Conservation (phyloP, 92 coral and sea anemone genomes). For the Micromussa lordhowensis region DNA sequence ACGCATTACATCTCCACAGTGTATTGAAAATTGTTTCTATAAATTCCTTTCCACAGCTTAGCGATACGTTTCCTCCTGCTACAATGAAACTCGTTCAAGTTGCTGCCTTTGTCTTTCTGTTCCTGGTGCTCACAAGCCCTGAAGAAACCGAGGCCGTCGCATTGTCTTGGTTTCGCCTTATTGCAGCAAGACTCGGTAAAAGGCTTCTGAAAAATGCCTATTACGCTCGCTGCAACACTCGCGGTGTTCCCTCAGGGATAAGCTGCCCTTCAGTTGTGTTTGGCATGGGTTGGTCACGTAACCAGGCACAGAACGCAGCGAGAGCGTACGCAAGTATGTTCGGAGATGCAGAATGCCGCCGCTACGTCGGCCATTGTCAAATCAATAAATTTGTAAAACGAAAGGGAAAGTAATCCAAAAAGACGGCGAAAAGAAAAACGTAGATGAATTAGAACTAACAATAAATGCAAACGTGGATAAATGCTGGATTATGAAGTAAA, state of each 20-base stretch:
- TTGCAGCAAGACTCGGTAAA: slow-evolving; percentile 12
- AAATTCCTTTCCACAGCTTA: neutral
- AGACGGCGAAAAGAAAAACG: too few species aligned
- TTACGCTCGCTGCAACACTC: slow-evolving; percentile 60
- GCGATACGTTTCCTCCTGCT: neutral
- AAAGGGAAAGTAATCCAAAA: neutral
- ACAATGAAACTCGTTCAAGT: slow-evolving; percentile 24
- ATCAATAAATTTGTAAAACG: slow-evolving; percentile 8
- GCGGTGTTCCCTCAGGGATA: slow-evolving; percentile 39
- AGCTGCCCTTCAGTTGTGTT: slow-evolving; percentile 49
- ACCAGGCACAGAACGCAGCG: slow-evolving; percentile 38
- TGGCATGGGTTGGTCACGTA: slow-evolving; percentile 35
- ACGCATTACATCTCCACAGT: neutral
- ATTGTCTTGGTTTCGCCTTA: slow-evolving; percentile 17
- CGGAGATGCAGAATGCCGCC: slow-evolving; percentile 50
- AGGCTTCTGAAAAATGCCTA: slow-evolving; percentile 40
- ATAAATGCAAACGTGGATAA: too few species aligned
- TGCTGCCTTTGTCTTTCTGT: neutral
- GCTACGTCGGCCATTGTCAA: slow-evolving; percentile 59
- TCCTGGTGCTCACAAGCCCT: neutral
- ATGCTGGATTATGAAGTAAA: neutral
- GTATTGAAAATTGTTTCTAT: neutral
- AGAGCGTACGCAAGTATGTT: slow-evolving; percentile 29
- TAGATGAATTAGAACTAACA: neutral
- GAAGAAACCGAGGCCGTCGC: slow-evolving; percentile 35